Base-by-base conservation (phyloP, 2,113 vertebrate species). In the Urocolius indicus region DNA sequence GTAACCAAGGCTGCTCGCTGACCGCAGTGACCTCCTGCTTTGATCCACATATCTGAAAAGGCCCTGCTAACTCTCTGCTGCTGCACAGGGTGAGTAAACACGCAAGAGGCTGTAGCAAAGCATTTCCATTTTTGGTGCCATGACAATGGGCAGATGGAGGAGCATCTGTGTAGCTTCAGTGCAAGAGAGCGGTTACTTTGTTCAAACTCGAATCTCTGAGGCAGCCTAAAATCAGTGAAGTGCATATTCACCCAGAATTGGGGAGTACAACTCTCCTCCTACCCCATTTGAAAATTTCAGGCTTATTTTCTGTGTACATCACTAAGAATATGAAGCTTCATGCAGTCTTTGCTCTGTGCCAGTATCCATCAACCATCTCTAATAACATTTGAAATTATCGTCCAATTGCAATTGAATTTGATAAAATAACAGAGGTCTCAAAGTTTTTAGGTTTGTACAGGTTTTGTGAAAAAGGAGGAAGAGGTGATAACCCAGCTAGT, bases 11-110 rank as follows among this genome's bases (percentile, higher is more conserved):
- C 88, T 80, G 92, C 93, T 76, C 3, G 62, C 82, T 89, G 95
- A 91, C 87, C 83, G n/a, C 78, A 75, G 22, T 97, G 96, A 97
- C 95, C 96, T 94, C 88, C 94, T 38, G 88, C 94, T 96, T 95
- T 87, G 87, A 94, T 97, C 34, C 93, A 36, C 75, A 1, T 7
- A 75, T 91, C 95, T 88, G 83, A 62, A 18, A 23, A 62, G 73
- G n/a, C 90, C 0, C 41, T 55, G 85, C 92, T 32, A 61, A 7
- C 1, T 13, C 81, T 88, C 67, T 16, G 74, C 93, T 77, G 69
- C 89, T 67, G 85, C 83, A 3, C 21, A 18, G 58, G 21, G 57
- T 11, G 52, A 57, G 80, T 55, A 49, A 90, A 82, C 51, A 54
- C 0, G 27, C 27, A 10, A 17, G 71, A 17, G 46, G 63, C 61